Evolutionary conservation across 2,113 vertebrate species (phyloP).

Genomic region (Peromyscus californicus): DNA sequence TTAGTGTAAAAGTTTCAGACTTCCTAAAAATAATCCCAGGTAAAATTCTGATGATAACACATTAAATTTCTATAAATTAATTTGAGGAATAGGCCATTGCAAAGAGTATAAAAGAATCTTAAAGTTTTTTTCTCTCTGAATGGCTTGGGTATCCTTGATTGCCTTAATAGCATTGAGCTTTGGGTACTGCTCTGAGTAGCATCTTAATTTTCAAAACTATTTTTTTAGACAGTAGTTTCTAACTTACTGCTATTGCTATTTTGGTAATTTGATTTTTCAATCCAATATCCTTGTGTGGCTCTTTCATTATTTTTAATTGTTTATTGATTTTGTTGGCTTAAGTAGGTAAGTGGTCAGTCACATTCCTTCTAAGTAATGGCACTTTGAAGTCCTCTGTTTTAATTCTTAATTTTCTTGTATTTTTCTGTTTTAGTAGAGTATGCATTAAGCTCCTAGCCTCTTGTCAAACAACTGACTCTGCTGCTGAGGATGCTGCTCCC

Average conservation of each 20-base stretch:
- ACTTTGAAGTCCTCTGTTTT: background rate
- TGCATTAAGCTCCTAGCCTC: background rate
- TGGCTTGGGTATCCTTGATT: background rate
- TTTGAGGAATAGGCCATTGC: background rate
- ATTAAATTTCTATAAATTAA: background rate
- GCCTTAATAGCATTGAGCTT: background rate
- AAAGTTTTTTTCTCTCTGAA: background rate
- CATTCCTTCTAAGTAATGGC: background rate
- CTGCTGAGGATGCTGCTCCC: background rate
- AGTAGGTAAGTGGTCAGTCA: background rate
- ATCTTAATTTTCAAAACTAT: constrained; percentile 1
- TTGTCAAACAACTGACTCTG: background rate
- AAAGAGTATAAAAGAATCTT: background rate
- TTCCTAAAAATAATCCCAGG: background rate
- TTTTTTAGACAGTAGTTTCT: constrained; percentile 10
- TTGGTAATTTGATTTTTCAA: constrained; percentile 46
- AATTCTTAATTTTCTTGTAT: background rate
- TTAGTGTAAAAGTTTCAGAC: background rate
- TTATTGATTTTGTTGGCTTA: constrained; percentile 47
- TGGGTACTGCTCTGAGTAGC: background rate
- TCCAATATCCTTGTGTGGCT: background rate
- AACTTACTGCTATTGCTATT: background rate
- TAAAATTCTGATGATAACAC: background rate
- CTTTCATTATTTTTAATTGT: constrained; percentile 5
- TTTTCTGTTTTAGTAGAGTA: background rate